Evolutionary conservation across 2,113 vertebrate species (phyloP), one percentile per base, ranked within the genome.

Genomic region (Mastomys coucha): DNA sequence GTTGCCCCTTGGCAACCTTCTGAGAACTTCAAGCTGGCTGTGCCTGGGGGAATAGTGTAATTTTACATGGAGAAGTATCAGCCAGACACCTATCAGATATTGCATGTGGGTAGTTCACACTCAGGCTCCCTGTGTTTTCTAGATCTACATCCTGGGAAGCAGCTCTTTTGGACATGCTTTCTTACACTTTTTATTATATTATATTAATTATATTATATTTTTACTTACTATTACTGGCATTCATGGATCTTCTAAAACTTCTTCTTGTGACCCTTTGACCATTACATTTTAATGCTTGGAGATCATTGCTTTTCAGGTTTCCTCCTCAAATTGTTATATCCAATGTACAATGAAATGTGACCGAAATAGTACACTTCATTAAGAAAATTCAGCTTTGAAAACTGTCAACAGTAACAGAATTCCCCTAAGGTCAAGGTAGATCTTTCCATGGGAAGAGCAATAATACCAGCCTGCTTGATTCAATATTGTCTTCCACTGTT

Each of bases 331-430:
- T 63, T 56, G 19, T 91, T 73, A 45, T 69, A 39, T 67, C 69
- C 36, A 10, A 70, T 89, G 45, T 45, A 91, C 87, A 63, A 92
- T 92, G 33, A 89, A 85, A 72, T 80, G 36, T 80, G 39, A 49
- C 39, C 67, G 3, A 67, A 91, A 87, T n/a, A 53, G 7, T 69
- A 19, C 60, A 51, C 90, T 95, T 89, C 7, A 56, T 96, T 63
- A 91, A 91, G 58, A 84, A 65, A 78, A 80, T 33, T 8, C 9
- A 51, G 14, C 39, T 60, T 45, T 73, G 73, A n/a, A 80, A 84
- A 93, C 51, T 81, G 56, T 78, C 19, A 24, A 49, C 86, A 65
- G 22, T 80, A 13, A 26, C 60, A 88, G 42, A 76, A 89, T 91
- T 91, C n/a, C 7, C 63, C 60, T 31, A 39, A 36, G 69, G 42